Conservation (phyloP, 2,797 vertebrate species). For the Anguilla marmorata region DNA sequence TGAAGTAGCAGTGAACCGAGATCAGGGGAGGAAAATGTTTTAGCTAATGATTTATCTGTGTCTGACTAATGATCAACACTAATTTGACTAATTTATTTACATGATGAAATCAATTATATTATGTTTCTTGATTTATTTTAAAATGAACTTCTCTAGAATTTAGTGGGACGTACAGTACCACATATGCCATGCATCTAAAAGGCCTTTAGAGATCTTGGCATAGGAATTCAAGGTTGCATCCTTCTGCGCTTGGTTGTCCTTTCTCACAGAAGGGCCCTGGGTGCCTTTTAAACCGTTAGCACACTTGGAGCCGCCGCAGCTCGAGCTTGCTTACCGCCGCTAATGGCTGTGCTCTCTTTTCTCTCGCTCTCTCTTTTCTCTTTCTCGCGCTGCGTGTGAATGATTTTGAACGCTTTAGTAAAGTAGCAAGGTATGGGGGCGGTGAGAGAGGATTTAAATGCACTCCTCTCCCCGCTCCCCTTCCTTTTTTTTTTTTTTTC, state of each 20-base stretch:
- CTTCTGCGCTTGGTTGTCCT: background rate
- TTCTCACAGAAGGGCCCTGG: constrained; percentile 53
- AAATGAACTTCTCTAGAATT: background rate
- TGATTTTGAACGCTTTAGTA: constrained; percentile 82
- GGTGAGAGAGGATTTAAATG: constrained; percentile 83
- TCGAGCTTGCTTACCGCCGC: constrained; percentile 74
- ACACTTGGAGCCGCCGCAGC: constrained; percentile 76
- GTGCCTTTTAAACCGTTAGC: constrained; percentile 72
- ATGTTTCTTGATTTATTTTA: background rate
- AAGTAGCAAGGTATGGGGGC: constrained; percentile 76
- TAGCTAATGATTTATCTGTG: background rate
- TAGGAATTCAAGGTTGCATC: background rate
- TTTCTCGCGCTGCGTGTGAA: constrained; percentile 72
- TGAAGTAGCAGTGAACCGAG: background rate
- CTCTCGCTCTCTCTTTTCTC: constrained; percentile 58
- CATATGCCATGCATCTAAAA: background rate
- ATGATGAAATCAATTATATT: background rate
- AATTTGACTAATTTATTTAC: background rate
- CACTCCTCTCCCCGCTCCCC: constrained; percentile 49
- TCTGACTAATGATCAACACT: background rate
- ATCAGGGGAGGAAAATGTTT: background rate
- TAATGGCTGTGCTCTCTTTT: constrained; percentile 76
- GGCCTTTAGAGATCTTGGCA: background rate
- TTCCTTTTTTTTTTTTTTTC: constrained; percentile 67
- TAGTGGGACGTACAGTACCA: background rate